Evolutionary conservation across 2,113 vertebrate species (phyloP).

Genomic region (Hippocampus mohnikei): DNA sequence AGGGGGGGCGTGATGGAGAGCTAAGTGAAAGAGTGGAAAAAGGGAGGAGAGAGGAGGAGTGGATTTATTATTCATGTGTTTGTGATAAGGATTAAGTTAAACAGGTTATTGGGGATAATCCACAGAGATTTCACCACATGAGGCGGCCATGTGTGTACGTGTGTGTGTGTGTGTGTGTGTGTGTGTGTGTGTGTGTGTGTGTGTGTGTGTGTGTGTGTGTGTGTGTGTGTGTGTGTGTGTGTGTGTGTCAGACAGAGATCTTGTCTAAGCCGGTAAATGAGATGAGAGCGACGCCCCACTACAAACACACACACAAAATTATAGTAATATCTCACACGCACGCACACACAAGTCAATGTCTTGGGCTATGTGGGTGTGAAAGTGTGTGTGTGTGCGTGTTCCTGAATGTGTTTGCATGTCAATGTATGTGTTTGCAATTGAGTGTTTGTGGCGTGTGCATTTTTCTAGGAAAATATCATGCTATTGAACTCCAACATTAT

Average conservation of each 20-base stretch:
- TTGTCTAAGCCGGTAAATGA: conserved; percentile 66
- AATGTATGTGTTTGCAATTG: not conserved
- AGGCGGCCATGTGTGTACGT: conserved; percentile 40
- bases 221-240: conserved; percentile 16
- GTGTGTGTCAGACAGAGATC: conserved; percentile 55
- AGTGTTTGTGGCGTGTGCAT: not conserved
- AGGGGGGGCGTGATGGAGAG: conserved; percentile 36
- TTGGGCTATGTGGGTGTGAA: not conserved
- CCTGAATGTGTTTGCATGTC: not conserved
- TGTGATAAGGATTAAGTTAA: conserved; percentile 76
- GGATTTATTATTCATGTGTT: conserved; percentile 74
- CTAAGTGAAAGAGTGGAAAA: conserved; percentile 48
- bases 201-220: conserved; percentile 20
- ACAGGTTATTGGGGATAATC: conserved; percentile 77
- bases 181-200: conserved; percentile 26
- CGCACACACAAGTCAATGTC: conserved; percentile 21
- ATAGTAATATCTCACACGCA: conserved; percentile 8
- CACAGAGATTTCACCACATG: conserved; percentile 67
- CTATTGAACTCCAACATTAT: not conserved
- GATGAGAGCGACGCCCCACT: conserved; percentile 51
- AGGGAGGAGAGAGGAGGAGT: conserved; percentile 11
- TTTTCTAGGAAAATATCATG: not conserved
- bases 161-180: conserved; percentile 30
- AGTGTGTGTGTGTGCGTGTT: not conserved
- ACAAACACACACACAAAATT: conserved; percentile 12